These are phyloP conservation scores for Alligator mississippiensis DNA, from an alignment of 2,113 vertebrate species.

Conservation along the genomic window DNA sequence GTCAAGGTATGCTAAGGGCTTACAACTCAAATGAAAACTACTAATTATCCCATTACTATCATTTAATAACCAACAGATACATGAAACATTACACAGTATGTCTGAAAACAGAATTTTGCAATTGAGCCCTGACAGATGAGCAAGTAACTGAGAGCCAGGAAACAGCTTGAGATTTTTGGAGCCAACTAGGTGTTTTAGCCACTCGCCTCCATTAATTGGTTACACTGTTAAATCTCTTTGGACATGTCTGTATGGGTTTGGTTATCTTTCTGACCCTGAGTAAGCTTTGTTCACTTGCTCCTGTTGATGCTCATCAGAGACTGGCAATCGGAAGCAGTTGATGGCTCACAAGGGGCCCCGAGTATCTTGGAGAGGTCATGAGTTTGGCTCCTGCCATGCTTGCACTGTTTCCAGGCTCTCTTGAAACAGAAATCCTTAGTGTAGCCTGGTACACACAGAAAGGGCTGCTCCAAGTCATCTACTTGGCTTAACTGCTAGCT, in stretches of 20 bases:
- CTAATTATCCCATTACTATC: not conserved
- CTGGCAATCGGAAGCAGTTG: too few species aligned
- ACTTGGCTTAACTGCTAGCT: too few species aligned
- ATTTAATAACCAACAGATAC: not conserved
- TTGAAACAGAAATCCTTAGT: too few species aligned
- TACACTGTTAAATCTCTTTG: not conserved
- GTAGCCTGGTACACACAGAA: too few species aligned
- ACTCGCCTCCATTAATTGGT: fast-evolving
- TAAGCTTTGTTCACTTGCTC: too few species aligned
- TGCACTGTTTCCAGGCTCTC: too few species aligned
- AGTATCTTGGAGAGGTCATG: too few species aligned
- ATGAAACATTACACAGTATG: not conserved
- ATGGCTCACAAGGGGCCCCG: too few species aligned
- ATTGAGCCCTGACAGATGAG: not conserved
- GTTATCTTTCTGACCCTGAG: not conserved
- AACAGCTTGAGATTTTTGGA: not conserved
- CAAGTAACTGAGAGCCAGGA: not conserved
- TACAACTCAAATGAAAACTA: not conserved
- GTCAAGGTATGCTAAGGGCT: conserved; percentile 5
- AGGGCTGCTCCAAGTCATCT: too few species aligned
- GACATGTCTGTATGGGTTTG: fast-evolving
- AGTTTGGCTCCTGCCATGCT: too few species aligned
- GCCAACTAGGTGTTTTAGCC: not conserved
- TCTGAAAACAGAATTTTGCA: not conserved
- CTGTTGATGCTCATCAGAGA: too few species aligned